Base-by-base conservation (phyloP, 35 echinoderm and acorn worm genomes). In the Chiridota heheva region DNA sequence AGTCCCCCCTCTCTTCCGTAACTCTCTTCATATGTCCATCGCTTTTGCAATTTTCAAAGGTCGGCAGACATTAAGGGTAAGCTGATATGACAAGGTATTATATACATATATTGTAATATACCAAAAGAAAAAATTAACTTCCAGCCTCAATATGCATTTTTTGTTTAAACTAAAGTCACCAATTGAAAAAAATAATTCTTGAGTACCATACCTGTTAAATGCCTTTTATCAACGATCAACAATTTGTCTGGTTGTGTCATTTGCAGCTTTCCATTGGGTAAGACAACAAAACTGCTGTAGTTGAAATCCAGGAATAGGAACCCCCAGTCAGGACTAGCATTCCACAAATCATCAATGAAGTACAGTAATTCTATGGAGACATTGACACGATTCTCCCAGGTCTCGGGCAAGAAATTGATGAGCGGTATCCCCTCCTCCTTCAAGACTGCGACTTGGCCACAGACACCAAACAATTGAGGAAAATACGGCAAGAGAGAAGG, bases 231-330 rank as follows among this genome's bases (percentile, higher is more conserved):
- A 31, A 78, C 53, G 6, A 78, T 58, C 75, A 78, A 57, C 26
- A 78, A 36, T 43, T 78, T 78, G 51, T 78, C 75, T 2, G 75
- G 75, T 62, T 49, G 34, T n/a, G 36, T 78, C 34, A 78, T 15
- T 28, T 78, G 75, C 3, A 78, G 51, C 6, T 42, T 36, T 5
- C 75, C 75, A 61, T 58, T 29, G 22, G 75, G 53, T 25, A 78
- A 57, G 8, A 78, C 75, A 13, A 78, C 75, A 78, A 78, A 78
- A 42, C 62, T 78, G 28, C 62, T 78, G 53, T 78, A 78, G 51
- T 58, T 78, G 51, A 78, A 78, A 35, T 78, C 75, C 36, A 78
- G 36, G 7, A 78, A 57, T 5, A 78, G 51, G 31, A 78, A 78
- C 5, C 31, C 75, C 75, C 75, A 78, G 16, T 78, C 38, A 24